Evolutionary conservation across 2,888 invertebrate species (phyloP).

Genomic region (Agriotes lineatus): DNA sequence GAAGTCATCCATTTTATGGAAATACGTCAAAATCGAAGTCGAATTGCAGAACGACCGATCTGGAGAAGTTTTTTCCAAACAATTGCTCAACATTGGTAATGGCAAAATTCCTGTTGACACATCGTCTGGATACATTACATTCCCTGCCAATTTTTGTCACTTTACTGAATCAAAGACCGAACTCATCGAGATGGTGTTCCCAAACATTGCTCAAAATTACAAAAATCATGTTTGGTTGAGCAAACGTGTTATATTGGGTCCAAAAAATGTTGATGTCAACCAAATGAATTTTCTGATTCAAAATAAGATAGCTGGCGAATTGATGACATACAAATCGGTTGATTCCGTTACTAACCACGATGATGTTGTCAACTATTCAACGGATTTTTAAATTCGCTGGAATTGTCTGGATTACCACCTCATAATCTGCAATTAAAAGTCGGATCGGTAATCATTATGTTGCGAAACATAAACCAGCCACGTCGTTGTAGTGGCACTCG

Average conservation of each 20-base stretch:
- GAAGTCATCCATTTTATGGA: slow-evolving; percentile 55
- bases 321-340: slow-evolving; percentile 40
- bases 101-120: slow-evolving; percentile 50
- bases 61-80: slow-evolving; percentile 46
- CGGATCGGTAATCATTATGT: slow-evolving; percentile 55
- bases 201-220: slow-evolving; percentile 55
- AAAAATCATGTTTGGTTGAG: slow-evolving; percentile 52
- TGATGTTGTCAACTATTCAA: slow-evolving; percentile 39
- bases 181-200: slow-evolving; percentile 55
- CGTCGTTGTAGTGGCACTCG: slow-evolving; percentile 52
- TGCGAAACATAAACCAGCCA: slow-evolving; percentile 56
- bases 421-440: slow-evolving; percentile 53
- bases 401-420: too few relatives aligned
- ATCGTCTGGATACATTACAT: slow-evolving; percentile 52
- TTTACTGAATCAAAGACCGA: slow-evolving; percentile 50
- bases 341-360: slow-evolving; percentile 39
- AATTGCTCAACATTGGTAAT: slow-evolving; percentile 55
- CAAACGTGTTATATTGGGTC: slow-evolving; percentile 56
- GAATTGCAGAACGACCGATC: slow-evolving; percentile 51
- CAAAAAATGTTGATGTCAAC: slow-evolving; percentile 56
- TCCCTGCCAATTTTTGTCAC: slow-evolving; percentile 53
- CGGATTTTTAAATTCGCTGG: too few relatives aligned
- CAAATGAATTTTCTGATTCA: slow-evolving; percentile 41
- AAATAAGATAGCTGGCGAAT: slow-evolving; percentile 17
- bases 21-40: slow-evolving; percentile 51